These are phyloP conservation scores for Podabrus alpinus DNA, from an alignment of 2,888 invertebrate species.

Conservation along the genomic window DNA sequence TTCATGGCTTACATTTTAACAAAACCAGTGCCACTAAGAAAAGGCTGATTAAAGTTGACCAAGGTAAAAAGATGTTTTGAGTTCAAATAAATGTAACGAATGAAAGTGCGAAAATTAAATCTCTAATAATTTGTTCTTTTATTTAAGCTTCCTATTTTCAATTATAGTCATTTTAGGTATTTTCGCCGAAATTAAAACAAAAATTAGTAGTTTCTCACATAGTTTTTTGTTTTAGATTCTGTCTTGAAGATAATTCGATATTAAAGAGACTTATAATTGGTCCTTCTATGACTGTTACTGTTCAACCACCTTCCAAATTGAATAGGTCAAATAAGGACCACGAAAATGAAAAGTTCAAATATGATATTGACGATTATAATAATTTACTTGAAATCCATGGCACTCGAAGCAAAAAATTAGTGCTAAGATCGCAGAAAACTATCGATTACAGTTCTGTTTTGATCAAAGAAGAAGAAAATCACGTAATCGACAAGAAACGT, in stretches of 20 bases:
- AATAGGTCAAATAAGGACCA: neutral
- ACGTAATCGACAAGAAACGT: neutral
- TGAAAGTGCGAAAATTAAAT: neutral
- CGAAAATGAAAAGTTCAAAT: neutral
- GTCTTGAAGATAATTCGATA: conserved; percentile 15
- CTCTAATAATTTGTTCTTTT: too few species aligned
- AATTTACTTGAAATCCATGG: conserved; percentile 7
- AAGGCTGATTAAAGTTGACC: neutral
- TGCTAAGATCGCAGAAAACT: neutral
- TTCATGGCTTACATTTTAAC: neutral
- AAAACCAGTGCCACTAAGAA: neutral
- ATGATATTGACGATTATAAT: conserved; percentile 10
- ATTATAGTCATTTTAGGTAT: neutral
- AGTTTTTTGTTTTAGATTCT: conserved; percentile 27
- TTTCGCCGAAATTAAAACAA: neutral
- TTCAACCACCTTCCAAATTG: conserved; percentile 6
- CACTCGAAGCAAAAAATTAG: neutral
- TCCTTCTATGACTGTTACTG: conserved; percentile 25
- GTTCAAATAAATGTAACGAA: neutral
- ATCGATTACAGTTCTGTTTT: neutral
- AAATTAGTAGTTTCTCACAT: neutral
- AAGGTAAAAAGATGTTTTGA: neutral
- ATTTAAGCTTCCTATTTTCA: neutral
- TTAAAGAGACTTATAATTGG: conserved; percentile 23
- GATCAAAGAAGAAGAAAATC: neutral